Evolutionary conservation across 2,888 invertebrate genomes (phyloP).

Genomic region (Eurois occulta): DNA sequence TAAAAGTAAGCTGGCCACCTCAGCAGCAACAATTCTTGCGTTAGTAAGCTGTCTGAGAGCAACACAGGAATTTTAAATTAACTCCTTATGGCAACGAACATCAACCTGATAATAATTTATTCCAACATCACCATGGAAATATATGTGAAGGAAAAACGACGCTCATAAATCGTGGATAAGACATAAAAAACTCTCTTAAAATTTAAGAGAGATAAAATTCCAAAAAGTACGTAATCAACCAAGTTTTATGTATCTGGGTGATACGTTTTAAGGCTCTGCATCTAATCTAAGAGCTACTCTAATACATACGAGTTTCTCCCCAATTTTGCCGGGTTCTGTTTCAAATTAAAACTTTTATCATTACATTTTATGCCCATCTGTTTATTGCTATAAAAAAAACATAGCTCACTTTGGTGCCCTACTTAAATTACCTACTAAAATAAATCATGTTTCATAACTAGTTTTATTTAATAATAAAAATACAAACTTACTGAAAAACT

Average conservation of each 20-base stretch:
- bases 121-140: constrained; percentile 43
- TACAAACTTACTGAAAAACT: constrained; percentile 91
- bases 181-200: constrained; percentile 63
- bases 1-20: constrained; percentile 37
- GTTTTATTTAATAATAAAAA: constrained; percentile 2
- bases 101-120: constrained; percentile 39
- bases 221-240: constrained; percentile 62
- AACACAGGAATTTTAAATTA: constrained; percentile 31
- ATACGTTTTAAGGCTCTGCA: constrained; percentile 49
- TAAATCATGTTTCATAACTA: constrained; percentile 13
- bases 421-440: background rate
- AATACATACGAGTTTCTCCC: constrained; percentile 31
- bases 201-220: constrained; percentile 63
- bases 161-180: constrained; percentile 59
- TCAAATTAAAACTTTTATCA: constrained; percentile 49
- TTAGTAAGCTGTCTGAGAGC: constrained; percentile 13
- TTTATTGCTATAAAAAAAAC: constrained; percentile 39
- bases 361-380: constrained; percentile 42
- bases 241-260: constrained; percentile 57
- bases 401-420: background rate
- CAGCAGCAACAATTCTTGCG: constrained; percentile 18
- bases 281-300: constrained; percentile 50
- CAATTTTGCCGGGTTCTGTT: constrained; percentile 42
- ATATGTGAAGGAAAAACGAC: constrained; percentile 55
- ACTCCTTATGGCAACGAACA: constrained; percentile 35